Evolutionary conservation across 1,140 invertebrate species (phyloP).

Genomic region (Panonychus citri): DNA sequence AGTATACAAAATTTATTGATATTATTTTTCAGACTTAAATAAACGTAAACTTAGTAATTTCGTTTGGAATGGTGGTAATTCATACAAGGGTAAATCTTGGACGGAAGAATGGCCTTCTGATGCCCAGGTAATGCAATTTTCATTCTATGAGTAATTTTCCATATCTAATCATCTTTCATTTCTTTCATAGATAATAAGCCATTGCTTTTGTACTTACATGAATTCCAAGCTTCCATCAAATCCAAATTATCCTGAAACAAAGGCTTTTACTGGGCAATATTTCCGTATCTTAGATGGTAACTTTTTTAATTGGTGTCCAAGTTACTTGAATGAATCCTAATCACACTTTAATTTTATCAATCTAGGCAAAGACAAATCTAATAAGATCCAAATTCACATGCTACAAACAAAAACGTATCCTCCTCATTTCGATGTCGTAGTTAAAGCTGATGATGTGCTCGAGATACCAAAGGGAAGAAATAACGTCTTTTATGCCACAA

Average conservation of each 20-base stretch:
- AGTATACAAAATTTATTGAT: not conserved
- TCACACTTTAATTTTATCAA: not conserved
- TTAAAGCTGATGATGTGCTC: constrained; percentile 33
- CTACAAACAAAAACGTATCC: constrained; percentile 33
- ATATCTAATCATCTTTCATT: constrained; percentile 1
- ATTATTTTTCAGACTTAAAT: constrained; percentile 31
- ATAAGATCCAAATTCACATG: constrained; percentile 22
- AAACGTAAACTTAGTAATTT: constrained; percentile 48
- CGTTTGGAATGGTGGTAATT: constrained; percentile 48
- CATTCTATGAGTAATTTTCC: not conserved
- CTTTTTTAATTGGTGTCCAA: constrained; percentile 3
- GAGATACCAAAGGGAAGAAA: constrained; percentile 48
- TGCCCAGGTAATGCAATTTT: constrained; percentile 34
- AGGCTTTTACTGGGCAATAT: constrained; percentile 43
- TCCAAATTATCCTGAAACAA: constrained; percentile 43
- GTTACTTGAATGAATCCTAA: not conserved
- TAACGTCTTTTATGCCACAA: constrained; percentile 52
- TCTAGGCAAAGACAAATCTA: not conserved
- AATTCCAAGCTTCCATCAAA: constrained; percentile 51
- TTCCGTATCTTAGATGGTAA: constrained; percentile 31
- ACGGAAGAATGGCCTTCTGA: constrained; percentile 52
- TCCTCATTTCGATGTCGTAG: constrained; percentile 41
- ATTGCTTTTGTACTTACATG: constrained; percentile 51
- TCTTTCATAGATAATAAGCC: constrained; percentile 58
- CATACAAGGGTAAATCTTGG: constrained; percentile 47